Evolutionary conservation across 2,797 vertebrate species (phyloP).

Genomic region (Odontamblyopus rebecca): DNA sequence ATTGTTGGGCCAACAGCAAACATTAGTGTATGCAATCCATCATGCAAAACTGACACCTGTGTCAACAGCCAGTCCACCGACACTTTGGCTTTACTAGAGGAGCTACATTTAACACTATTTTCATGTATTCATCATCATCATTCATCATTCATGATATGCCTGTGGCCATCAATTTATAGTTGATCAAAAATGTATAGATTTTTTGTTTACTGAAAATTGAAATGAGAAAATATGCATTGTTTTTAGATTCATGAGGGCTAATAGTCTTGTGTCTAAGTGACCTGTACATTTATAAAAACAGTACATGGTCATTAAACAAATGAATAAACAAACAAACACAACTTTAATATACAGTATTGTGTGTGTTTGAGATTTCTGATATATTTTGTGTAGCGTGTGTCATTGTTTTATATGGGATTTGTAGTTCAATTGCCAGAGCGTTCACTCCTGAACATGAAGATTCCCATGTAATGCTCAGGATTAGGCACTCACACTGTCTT

Average conservation of each 20-base stretch:
- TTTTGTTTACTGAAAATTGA: background rate
- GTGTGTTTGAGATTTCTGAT: no score
- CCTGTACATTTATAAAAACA: background rate
- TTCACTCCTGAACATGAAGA: background rate
- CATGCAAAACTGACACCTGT: constrained; percentile 32
- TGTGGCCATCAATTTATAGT: background rate
- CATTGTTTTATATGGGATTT: background rate
- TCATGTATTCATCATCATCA: background rate
- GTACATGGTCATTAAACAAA: background rate
- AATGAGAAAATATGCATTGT: background rate
- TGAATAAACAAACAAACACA: background rate
- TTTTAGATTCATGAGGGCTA: background rate
- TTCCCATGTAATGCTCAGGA: background rate
- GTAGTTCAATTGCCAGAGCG: background rate
- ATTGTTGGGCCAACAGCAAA: constrained; percentile 49
- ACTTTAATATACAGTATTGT: background rate
- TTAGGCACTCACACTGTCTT: background rate
- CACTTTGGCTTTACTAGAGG: background rate
- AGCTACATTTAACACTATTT: background rate
- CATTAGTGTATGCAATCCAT: constrained; percentile 41
- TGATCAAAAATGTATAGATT: background rate
- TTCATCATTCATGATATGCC: background rate
- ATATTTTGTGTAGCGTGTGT: no score
- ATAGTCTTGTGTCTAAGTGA: background rate
- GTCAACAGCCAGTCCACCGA: constrained; percentile 12